These are phyloP conservation scores for Nyctibius grandis DNA, from an alignment of 2,797 vertebrate genomes.

Conservation along the genomic window DNA sequence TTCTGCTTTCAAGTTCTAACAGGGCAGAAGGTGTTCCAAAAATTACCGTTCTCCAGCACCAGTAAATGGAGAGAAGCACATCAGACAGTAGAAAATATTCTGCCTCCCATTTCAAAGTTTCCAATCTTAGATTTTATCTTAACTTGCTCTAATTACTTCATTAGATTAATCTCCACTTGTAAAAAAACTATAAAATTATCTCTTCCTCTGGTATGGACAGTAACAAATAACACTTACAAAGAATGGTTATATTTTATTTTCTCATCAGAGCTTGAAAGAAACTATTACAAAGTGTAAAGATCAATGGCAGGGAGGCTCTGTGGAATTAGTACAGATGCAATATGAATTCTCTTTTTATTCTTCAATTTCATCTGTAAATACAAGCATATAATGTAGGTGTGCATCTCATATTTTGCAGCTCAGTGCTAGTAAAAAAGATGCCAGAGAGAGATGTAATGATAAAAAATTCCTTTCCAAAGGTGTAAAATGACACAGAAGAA, in stretches of 20 bases:
- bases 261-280: not conserved
- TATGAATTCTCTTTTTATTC: not conserved
- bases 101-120: not conserved
- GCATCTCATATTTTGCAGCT: not conserved
- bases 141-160: not conserved
- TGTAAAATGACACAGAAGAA: constrained; percentile 29
- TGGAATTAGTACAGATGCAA: not conserved
- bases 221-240: not conserved
- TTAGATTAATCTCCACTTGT: not conserved
- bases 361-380: constrained; percentile 36
- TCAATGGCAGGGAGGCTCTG: not conserved
- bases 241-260: constrained; percentile 5
- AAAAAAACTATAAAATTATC: not conserved
- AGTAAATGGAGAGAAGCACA: not conserved
- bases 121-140: not conserved
- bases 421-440: constrained; percentile 27
- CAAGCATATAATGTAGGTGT: not conserved
- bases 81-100: not conserved
- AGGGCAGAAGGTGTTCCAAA: not conserved
- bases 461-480: constrained; percentile 19
- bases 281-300: not conserved
- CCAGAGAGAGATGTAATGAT: not conserved
- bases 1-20: not conserved
- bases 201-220: not conserved
- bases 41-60: not conserved